A percentile compares a stretch with the other conserved stretches of the same genome.
Evolutionary conservation across 2,888 invertebrate species (phyloP).

Genomic region (Eristalis intricaria): DNA sequence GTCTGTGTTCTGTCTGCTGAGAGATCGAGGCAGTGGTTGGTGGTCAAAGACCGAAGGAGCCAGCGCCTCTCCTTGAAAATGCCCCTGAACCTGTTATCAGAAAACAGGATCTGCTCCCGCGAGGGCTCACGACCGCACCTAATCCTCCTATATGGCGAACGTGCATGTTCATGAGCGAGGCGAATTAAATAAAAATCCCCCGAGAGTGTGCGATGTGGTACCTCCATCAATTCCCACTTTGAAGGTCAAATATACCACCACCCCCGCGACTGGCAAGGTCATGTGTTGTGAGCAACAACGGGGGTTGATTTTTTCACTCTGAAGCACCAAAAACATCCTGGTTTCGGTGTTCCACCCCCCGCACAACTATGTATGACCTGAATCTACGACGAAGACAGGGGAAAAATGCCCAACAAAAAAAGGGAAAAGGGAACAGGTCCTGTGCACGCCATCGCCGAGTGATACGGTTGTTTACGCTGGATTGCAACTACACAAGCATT

Average conservation of each 20-base stretch:
- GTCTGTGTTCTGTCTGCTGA: too few species aligned
- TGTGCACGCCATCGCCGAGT: constrained; percentile 10
- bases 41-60: too few species aligned
- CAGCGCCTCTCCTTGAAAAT: too few species aligned
- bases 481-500: not conserved
- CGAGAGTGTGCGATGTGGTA: not conserved
- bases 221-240: not conserved
- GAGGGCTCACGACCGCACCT: too few species aligned
- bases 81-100: too few species aligned
- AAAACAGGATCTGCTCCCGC: too few species aligned
- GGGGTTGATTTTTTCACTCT: not conserved
- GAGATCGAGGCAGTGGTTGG: too few species aligned
- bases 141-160: too few species aligned
- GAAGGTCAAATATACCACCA: constrained; percentile 22
- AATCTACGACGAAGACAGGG: not conserved
- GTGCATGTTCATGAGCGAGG: too few species aligned
- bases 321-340: not conserved
- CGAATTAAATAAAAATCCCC: not conserved
- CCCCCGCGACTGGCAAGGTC: constrained; percentile 28
- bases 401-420: not conserved
- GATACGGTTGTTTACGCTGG: constrained; percentile 24
- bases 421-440: not conserved
- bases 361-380: not conserved
- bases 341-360: not conserved
- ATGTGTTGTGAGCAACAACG: not conserved